Conservation (phyloP, 2,888 invertebrate species). For the Invenusta paracnida region DNA sequence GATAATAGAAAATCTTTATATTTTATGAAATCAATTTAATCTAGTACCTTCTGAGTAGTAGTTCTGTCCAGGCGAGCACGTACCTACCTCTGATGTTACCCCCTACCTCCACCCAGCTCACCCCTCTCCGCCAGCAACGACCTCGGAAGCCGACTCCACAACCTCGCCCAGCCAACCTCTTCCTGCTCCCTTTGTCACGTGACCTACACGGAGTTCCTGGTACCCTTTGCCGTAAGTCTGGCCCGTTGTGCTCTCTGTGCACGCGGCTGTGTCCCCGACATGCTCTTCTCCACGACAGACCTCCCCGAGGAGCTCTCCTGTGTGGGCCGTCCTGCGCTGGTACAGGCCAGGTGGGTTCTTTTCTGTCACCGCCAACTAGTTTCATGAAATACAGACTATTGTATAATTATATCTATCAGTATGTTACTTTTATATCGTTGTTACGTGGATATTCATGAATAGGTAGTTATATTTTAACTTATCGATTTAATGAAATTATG, state of each 20-base stretch:
- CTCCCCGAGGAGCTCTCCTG: conserved; percentile 73
- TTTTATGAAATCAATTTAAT: too few species aligned
- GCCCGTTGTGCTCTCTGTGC: conserved; percentile 71
- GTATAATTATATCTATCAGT: too few species aligned
- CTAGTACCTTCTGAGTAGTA: too few species aligned
- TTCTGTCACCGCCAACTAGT: neutral
- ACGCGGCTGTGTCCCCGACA: conserved; percentile 67
- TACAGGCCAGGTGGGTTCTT: conserved; percentile 59
- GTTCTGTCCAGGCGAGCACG: too few species aligned
- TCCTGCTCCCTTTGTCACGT: conserved; percentile 72
- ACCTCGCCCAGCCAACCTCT: neutral
- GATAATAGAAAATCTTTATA: too few species aligned
- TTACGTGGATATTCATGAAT: too few species aligned
- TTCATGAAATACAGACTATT: neutral
- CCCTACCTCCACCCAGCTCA: neutral
- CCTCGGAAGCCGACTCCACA: neutral
- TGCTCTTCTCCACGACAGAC: conserved; percentile 81
- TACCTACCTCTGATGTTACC: neutral
- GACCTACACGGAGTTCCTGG: conserved; percentile 72
- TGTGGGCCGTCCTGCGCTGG: conserved; percentile 65
- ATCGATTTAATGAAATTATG: too few species aligned
- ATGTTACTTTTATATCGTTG: too few species aligned
- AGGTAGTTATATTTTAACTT: too few species aligned
- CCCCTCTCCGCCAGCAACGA: neutral
- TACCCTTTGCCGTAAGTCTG: conserved; percentile 72